Base-by-base conservation (phyloP, 2,797 vertebrate species). In the Anisognathus igniventris region DNA sequence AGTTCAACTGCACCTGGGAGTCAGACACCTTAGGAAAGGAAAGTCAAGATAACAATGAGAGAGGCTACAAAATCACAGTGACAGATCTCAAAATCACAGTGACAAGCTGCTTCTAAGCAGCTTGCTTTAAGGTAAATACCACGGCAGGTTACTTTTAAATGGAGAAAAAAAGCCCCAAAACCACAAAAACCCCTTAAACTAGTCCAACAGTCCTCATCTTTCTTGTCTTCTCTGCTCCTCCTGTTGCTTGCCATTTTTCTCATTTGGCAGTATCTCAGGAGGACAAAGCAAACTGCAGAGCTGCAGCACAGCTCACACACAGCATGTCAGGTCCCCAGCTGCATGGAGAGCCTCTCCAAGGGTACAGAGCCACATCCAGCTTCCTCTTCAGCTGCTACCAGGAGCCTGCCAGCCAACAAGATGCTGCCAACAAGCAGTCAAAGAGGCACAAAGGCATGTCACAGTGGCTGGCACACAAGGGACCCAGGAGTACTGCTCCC, bases 161-260 rank as follows among this genome's bases (percentile, higher is more conserved):
- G n/a, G 25, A 58, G 5, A 0, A 10, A 45, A 45, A 39, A 51
- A 37, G 7, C 1, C 3, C 6, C 9, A 16, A 17, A 57, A 9
- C 2, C 47, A 62, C 23, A 56, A 30, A 64, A 23, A 0, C 4
- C 12, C 25, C 12, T 72, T 61, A 25, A 39, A 65, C 14, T 44
- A 44, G 28, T 31, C 35, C 44, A 70, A 30, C 7, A 62, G 21
- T 14, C 39, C 35, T 65, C 24, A 54, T 66, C 37, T 33, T 65
- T 30, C 66, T 47, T 25, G 5, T 75, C 86, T 57, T 64, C 40
- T 51, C 21, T 28, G n/a, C 19, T 87, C 8, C 56, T 54, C 7
- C 51, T 33, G 13, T 27, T 76, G 23, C 17, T 45, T 71, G 30
- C 47, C 23, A 3, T 73, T 72, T 31, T 47, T 72, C 60, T 56